A percentile compares a stretch with the other conserved stretches of the same genome.
Evolutionary conservation across 2,888 invertebrate species (phyloP).

Genomic region (Eulithis testata): DNA sequence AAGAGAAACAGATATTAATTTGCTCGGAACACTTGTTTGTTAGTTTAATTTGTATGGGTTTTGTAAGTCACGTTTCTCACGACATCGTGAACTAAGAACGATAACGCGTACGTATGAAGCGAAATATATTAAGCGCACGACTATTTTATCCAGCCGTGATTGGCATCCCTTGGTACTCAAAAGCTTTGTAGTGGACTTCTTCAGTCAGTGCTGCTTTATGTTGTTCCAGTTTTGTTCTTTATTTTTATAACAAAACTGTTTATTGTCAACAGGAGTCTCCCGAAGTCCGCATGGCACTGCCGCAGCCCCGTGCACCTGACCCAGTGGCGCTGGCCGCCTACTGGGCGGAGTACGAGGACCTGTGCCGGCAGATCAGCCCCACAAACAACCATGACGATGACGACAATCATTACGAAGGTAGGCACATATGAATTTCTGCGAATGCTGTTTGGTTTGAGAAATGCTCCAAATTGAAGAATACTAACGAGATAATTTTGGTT

Average conservation of each 20-base stretch:
- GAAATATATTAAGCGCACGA: background rate
- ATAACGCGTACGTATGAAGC: background rate
- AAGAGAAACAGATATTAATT: conserved; percentile 36
- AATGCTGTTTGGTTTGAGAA: conserved; percentile 6
- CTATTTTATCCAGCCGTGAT: background rate
- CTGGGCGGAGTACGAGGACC: conserved; percentile 87
- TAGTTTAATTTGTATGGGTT: conserved; percentile 29
- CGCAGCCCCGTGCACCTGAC: conserved; percentile 71
- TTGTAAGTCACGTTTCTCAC: conserved; percentile 33
- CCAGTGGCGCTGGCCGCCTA: conserved; percentile 86
- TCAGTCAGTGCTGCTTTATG: no score
- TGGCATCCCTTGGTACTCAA: background rate
- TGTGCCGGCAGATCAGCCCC: conserved; percentile 85
- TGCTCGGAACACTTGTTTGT: conserved; percentile 37
- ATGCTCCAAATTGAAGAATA: background rate
- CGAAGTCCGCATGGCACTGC: conserved; percentile 73
- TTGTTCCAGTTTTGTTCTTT: background rate
- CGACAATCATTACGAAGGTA: conserved; percentile 85
- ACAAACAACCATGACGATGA: conserved; percentile 82
- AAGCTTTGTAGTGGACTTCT: background rate
- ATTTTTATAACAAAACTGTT: background rate
- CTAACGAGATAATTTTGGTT: conserved; percentile 32
- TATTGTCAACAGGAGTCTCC: conserved; percentile 66
- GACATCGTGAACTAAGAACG: conserved; percentile 16
- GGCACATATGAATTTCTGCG: conserved; percentile 24